Conservation (phyloP, 2,113 vertebrate species). For the Castor canadensis region DNA sequence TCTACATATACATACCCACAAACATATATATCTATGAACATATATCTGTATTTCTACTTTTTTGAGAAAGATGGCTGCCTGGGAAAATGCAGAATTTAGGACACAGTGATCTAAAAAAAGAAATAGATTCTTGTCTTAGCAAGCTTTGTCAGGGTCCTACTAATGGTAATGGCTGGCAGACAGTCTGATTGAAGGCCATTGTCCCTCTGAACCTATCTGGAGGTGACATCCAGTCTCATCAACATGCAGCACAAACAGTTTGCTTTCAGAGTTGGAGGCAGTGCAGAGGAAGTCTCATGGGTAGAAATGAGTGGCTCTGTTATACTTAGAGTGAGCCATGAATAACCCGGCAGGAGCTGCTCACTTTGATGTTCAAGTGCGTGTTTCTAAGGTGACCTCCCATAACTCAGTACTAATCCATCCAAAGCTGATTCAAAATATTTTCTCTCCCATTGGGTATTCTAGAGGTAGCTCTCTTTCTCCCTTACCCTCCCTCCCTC, state of each 20-base stretch:
- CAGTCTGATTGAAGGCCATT: not conserved
- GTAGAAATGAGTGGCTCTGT: not conserved
- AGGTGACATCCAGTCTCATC: not conserved
- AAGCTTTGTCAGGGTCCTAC: not conserved
- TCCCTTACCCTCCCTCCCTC: too few relatives aligned
- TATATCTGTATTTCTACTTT: too few relatives aligned
- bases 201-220: not conserved
- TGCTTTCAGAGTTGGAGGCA: not conserved
- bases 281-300: not conserved
- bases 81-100: not conserved
- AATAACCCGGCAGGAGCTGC: not conserved
- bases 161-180: not conserved
- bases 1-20: too few relatives aligned
- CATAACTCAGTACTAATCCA: not conserved
- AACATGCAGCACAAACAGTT: not conserved
- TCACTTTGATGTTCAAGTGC: not conserved
- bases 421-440: not conserved
- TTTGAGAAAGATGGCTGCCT: not conserved
- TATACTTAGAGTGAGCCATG: not conserved
- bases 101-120: not conserved
- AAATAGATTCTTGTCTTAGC: not conserved
- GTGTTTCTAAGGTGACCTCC: not conserved
- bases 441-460: not conserved
- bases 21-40: too few relatives aligned
- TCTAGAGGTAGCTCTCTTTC: not conserved